Percentiles rank a stretch among this genome's conserved stretches.
phyloP scores from a whole-genome alignment of 2,888 invertebrate species.

The Tenthredo livida region DNA sequence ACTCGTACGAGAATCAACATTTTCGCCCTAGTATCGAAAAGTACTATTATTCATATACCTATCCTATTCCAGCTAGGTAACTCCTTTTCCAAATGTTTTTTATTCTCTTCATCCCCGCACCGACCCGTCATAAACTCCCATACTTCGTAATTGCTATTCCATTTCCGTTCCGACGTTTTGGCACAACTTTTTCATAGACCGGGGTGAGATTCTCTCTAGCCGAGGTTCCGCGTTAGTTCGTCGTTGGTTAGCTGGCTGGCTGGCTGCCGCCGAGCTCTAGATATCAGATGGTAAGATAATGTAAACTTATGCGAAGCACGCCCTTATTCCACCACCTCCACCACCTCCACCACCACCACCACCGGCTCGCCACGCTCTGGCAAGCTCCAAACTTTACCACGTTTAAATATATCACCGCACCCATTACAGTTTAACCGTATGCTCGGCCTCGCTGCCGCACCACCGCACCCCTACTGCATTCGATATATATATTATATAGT shows the following conservation, averaged over 20 bases:
- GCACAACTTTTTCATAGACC: conserved; percentile 48
- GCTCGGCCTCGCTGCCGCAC: conserved; percentile 60
- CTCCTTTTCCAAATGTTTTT: too few species aligned
- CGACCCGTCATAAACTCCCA: neutral
- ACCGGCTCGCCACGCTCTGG: conserved; percentile 46
- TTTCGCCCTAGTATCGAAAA: too few species aligned
- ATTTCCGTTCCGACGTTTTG: conserved; percentile 42
- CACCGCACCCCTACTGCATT: conserved; percentile 20
- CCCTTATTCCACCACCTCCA: conserved; percentile 65
- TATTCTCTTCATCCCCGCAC: neutral
- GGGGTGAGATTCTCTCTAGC: conserved; percentile 3
- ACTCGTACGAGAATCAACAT: too few species aligned
- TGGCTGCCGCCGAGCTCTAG: conserved; percentile 45
- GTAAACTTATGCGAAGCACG: conserved; percentile 78
- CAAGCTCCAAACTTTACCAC: conserved; percentile 74
- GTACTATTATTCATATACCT: too few species aligned
- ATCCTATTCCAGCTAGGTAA: neutral
- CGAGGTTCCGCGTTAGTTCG: neutral
- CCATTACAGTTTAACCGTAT: conserved; percentile 76
- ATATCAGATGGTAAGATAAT: conserved; percentile 78
- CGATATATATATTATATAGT: conserved; percentile 6
- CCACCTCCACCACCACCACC: neutral
- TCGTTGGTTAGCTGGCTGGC: neutral
- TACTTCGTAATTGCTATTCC: conserved; percentile 23
- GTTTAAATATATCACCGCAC: conserved; percentile 76